Evolutionary conservation across 2,113 vertebrate species (phyloP).

Genomic region (Cheirogaleus medius): DNA sequence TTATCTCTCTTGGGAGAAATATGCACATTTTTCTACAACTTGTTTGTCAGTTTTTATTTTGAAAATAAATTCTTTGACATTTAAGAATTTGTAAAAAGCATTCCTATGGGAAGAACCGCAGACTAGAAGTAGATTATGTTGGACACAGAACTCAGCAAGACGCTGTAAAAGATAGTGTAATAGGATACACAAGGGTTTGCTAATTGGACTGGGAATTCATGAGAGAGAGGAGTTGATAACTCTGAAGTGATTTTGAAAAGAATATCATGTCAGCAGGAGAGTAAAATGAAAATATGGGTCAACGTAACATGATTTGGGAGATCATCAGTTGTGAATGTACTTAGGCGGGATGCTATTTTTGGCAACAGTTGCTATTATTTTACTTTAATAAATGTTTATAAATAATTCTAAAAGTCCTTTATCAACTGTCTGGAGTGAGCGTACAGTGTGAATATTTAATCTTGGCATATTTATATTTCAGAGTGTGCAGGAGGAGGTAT

Average conservation of each 20-base stretch:
- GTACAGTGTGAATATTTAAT: not conserved
- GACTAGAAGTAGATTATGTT: constrained; percentile 40
- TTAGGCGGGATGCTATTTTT: constrained; percentile 44
- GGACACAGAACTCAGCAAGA: not conserved
- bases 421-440: constrained; percentile 12
- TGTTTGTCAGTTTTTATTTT: constrained; percentile 64
- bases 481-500: not conserved
- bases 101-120: constrained; percentile 39
- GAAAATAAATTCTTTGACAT: constrained; percentile 47
- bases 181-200: not conserved
- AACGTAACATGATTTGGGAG: not conserved
- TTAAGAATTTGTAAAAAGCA: constrained; percentile 57
- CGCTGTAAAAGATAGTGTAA: not conserved
- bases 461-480: constrained; percentile 43
- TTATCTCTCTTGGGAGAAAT: constrained; percentile 32
- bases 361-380: constrained; percentile 38
- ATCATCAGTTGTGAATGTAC: not conserved
- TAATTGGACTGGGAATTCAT: constrained; percentile 56
- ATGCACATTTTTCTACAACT: not conserved
- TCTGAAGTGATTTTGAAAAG: not conserved
- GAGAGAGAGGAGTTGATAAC: constrained; percentile 70
- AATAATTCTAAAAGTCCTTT: constrained; percentile 41
- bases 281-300: constrained; percentile 53
- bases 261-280: constrained; percentile 41
- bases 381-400: constrained; percentile 53